phyloP scores from a whole-genome alignment of 2,113 vertebrate species.

The Cyphomyrus discorhynchus region DNA sequence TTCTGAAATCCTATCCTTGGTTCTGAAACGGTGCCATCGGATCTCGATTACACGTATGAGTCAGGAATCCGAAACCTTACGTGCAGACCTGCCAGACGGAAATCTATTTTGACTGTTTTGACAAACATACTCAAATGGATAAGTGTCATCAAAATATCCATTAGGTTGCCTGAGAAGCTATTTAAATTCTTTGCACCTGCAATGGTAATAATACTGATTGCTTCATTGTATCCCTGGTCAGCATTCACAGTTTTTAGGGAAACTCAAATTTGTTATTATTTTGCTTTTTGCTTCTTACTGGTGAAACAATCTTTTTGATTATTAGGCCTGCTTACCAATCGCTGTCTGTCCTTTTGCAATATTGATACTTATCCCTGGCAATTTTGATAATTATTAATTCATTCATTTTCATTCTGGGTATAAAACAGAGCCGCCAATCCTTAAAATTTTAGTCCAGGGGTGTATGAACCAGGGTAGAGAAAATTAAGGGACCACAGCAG shows the following conservation, averaged over 20 bases:
- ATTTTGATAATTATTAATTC: background rate
- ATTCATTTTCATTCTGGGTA: background rate
- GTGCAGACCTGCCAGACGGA: background rate
- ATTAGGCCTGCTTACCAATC: constrained; percentile 2
- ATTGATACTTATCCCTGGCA: background rate
- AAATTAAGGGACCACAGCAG: too few relatives aligned
- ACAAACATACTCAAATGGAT: background rate
- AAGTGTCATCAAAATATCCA: background rate
- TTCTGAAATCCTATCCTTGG: background rate
- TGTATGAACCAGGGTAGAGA: too few relatives aligned
- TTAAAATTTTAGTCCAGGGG: background rate
- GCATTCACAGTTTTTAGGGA: background rate
- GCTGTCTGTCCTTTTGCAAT: background rate
- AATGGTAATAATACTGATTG: background rate
- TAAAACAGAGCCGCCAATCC: background rate
- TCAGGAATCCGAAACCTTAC: background rate
- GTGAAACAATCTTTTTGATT: background rate
- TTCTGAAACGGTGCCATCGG: background rate
- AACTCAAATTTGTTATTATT: background rate
- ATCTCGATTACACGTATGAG: background rate
- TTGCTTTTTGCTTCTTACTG: background rate
- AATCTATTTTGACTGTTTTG: background rate
- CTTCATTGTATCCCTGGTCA: background rate
- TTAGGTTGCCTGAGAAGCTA: background rate
- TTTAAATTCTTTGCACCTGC: background rate